Evolutionary conservation across 2,113 vertebrate genomes (phyloP), one percentile per base, ranked within the genome.

Genomic region (Ginglymostoma cirratum): DNA sequence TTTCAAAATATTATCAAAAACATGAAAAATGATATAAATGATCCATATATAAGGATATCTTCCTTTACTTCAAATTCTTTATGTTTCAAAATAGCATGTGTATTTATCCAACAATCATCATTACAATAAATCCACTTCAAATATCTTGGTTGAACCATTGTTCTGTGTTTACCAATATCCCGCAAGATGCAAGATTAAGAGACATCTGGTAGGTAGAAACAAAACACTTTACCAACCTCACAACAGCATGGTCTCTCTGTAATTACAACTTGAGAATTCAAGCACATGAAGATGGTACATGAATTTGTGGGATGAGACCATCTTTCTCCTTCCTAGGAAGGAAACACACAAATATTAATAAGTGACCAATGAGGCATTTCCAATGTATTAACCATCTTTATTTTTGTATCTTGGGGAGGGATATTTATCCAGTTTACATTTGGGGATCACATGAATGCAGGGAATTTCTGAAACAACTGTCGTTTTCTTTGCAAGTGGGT

Each of bases 321-420:
- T 65, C 14, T 61, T 92, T 92, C 87, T 65, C 55, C 87, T 30
- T 65, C 87, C 87, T 92, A 92, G 52, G 55, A 92, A 92, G 34
- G 52, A 92, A 92, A 65, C 15, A 65, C 65, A 15, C 30, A 61
- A 34, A 92, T 17, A 65, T 27, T 19, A 83, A 83, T 83, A 80
- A 80, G 42, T 83, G 14, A 45, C 3, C 14, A 5, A 83, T 21
- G 5, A 42, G 17, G 6, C 15, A 15, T 65, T 65, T n/a, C 27
- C 12, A 55, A 89, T 61, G 10, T 61, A 52, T 89, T 7, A 89
- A 55, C 55, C 55, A 55, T 89, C 34, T n/a, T 38, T 42, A 42
- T 19, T 6, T 61, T 61, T n/a, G 17, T 1, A 52, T 1, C 87
- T 61, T 30, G 15, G 48, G 30, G 10, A 30, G 0, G 19, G 2